A percentile compares a stretch with the other conserved stretches of the same genome.
Evolutionary conservation across 1,140 invertebrate species (phyloP).

Genomic region (Drosophila fuyamai): DNA sequence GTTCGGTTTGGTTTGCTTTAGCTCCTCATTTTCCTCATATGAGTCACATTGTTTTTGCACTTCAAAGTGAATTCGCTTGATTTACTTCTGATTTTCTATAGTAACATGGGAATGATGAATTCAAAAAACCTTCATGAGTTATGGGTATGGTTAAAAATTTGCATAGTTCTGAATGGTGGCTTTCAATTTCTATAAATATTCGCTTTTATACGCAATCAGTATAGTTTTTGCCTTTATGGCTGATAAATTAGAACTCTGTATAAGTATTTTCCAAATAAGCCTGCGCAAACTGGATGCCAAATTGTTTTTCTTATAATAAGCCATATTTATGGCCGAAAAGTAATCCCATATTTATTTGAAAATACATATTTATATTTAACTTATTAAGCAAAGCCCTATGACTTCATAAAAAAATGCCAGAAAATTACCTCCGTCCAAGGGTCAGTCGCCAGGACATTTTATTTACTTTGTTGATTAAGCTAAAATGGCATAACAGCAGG

Average conservation of each 20-base stretch:
- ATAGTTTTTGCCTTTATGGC: not conserved
- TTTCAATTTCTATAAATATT: not conserved
- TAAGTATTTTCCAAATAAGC: not conserved
- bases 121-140: constrained; percentile 33
- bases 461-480: constrained; percentile 83
- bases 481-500: constrained; percentile 60
- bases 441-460: constrained; percentile 60
- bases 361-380: constrained; percentile 33
- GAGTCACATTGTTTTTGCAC: constrained; percentile 35
- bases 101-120: constrained; percentile 7
- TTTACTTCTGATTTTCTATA: constrained; percentile 22
- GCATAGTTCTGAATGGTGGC: not conserved
- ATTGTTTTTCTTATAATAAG: constrained; percentile 7
- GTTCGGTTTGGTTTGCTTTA: constrained; percentile 14
- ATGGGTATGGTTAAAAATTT: not conserved
- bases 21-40: constrained; percentile 9
- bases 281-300: not conserved
- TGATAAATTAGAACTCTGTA: no score
- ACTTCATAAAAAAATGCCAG: constrained; percentile 34
- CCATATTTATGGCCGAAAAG: constrained; percentile 22
- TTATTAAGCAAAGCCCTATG: constrained; percentile 16
- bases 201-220: not conserved
- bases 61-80: constrained; percentile 41
- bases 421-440: constrained; percentile 42
- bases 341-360: constrained; percentile 35